Base-by-base conservation (phyloP, 64 coral and sea anemone species). In the Cladopsammia gracilis region DNA sequence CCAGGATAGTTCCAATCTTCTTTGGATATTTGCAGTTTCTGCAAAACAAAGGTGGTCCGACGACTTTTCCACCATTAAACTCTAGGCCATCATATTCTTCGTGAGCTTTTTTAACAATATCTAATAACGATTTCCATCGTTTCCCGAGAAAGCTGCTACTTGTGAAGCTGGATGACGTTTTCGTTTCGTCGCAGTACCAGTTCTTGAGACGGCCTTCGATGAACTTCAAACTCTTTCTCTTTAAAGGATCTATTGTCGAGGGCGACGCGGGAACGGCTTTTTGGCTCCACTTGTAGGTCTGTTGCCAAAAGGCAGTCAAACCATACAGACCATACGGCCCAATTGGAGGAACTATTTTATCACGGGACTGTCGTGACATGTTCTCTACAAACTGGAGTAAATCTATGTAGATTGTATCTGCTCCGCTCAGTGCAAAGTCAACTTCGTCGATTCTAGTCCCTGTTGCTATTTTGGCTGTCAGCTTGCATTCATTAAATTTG, bases 171-270 rank as follows among this genome's bases (percentile, higher is more conserved):
- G 56, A 19, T 1, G 77, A 42, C 0, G 77, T 60, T 79, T 60
- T 60, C 4, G 53, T 79, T 43, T 79, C 77, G 15, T 59, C 54
- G 53, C 22, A 60, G 61, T 96, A 89, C 75, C 75, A 90, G 88
- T 79, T 90, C 23, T 56, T 52, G 4, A 90, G 75, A 2, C 75
- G 72, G 45, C 5, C 70, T 79, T 90, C 49, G 46, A 90, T 90
- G 8, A 47, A 20, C 2, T 45, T 15, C 0, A 90, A 34, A 68
- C 50, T 24, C 3, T 24, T 25, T 23, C 8, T 13, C 24, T 85
- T 85, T 50, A 10, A 1, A n/a, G 56, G 14, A 7, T 78, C 74
- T 14, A 52, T 45, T 48, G 74, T 90, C 6, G 19, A 25, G 3
- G 58, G 51, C 34, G 10, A 11, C 48, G 54, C 1, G 45, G 75